Evolutionary conservation across 92 coral and sea anemone genomes (phyloP).

Genomic region (Micromussa lordhowensis): DNA sequence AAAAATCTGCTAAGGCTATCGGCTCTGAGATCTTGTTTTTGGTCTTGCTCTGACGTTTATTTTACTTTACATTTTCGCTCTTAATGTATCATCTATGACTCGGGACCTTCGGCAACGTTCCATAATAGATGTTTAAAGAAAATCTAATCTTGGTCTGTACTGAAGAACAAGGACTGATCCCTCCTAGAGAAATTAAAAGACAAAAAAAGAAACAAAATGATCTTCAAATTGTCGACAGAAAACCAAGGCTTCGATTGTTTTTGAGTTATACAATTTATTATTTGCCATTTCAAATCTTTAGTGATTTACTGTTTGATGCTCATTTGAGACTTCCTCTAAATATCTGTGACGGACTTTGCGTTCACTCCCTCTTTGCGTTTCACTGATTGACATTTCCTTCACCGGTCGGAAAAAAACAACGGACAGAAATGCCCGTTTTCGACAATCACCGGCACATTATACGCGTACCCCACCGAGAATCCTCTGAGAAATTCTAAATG

Average conservation of each 20-base stretch:
- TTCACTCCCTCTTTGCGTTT: neutral
- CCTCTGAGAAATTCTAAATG: too few species aligned
- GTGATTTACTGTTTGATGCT: neutral
- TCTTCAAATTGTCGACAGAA: neutral
- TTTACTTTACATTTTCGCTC: neutral
- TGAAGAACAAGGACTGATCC: slow-evolving; percentile 78
- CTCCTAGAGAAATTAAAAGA: slow-evolving; percentile 49
- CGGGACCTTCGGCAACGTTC: neutral
- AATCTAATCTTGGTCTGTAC: slow-evolving; percentile 87
- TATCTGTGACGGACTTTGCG: neutral
- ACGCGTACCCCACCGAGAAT: neutral
- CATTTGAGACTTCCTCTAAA: neutral
- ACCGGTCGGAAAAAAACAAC: neutral
- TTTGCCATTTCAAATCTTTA: neutral
- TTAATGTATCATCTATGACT: neutral
- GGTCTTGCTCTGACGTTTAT: neutral
- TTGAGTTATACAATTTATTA: neutral
- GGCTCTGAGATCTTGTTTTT: neutral
- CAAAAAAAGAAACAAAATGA: neutral
- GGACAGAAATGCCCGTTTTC: neutral
- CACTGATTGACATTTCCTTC: neutral
- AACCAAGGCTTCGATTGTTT: neutral
- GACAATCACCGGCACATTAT: neutral
- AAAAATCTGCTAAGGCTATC: neutral
- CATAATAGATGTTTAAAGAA: slow-evolving; percentile 38